Evolutionary conservation across 2,888 invertebrate species (phyloP), one percentile per base, ranked within the genome.

Genomic region (Stenoptilia bipunctidactyla): DNA sequence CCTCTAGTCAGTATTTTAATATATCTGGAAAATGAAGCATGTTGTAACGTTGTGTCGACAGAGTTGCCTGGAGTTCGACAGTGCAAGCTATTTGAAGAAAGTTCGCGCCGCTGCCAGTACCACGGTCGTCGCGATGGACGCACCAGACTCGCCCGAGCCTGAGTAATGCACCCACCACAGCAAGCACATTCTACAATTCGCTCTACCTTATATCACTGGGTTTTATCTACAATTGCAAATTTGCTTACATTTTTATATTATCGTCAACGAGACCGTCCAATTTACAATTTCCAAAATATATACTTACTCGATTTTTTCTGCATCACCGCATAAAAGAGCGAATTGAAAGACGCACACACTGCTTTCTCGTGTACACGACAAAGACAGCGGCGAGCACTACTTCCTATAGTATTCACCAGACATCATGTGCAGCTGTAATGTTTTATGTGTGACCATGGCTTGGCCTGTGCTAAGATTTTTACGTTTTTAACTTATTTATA

Each of bases 51-150:
- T 61, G 52, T 68, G 45, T 57, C 53, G 65, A 20, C 80, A 85
- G 84, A 74, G 61, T 58, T 83, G 84, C 72, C 67, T 85, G 75
- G 80, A 84, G 70, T 85, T 84, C 77, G 82, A 83, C 74, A 80
- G 82, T 67, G 80, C 55, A 53, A 70, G 68, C 61, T 83, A 84
- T 72, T 52, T 83, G 72, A 72, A 68, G 71, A 73, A 70, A 56
- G 76, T 66, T 46, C 75, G 74, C 40, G 72, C 72, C 34, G 76
- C 75, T 51, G 76, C 64, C 52, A 70, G 65, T 47, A 73, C 74
- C 48, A 67, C 71, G 45, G 62, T 74, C 51, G 69, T 66, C 51
- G 66, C 72, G 13, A 66, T 64, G 47, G 84, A 83, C 70, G 75
- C 71, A 56, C 74, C 82, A 42, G 82, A 84, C 61, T 84, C 83